These are phyloP conservation scores for Poliocrania exsul DNA, from an alignment of 2,797 vertebrate genomes.

Conservation along the genomic window DNA sequence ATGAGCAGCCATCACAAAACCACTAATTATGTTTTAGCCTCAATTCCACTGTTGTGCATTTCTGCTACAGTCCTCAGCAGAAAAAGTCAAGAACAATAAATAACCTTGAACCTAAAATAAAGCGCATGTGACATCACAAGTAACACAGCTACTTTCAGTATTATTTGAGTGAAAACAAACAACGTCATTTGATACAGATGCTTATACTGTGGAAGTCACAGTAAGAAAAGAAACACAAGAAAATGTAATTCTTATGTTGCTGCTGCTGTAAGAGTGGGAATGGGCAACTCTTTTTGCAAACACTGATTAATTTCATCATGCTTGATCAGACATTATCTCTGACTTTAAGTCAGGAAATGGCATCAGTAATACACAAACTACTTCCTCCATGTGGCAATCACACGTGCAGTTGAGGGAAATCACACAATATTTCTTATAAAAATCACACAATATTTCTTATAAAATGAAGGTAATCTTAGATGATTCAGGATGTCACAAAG, in stretches of 20 bases:
- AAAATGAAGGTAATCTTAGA: not conserved
- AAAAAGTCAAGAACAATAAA: not conserved
- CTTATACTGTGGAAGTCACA: not conserved
- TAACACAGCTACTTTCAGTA: not conserved
- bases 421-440: not conserved
- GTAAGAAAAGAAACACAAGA: not conserved
- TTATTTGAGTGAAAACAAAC: not conserved
- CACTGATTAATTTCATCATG: not conserved
- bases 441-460: not conserved
- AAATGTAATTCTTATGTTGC: not conserved
- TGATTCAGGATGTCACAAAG: not conserved
- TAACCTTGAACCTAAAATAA: not conserved
- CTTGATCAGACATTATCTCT: not conserved
- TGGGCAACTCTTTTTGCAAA: not conserved
- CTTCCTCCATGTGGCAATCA: not conserved
- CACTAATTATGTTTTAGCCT: not conserved
- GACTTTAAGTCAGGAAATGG: not conserved
- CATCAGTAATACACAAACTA: not conserved
- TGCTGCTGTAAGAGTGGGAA: not conserved
- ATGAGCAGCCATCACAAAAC: not conserved
- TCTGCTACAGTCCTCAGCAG: not conserved
- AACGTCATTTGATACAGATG: not conserved
- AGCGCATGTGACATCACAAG: not conserved
- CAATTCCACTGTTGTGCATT: not conserved
- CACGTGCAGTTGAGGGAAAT: not conserved